Evolutionary conservation across 2,113 vertebrate genomes (phyloP).

Genomic region (Acrocephalus kingi): DNA sequence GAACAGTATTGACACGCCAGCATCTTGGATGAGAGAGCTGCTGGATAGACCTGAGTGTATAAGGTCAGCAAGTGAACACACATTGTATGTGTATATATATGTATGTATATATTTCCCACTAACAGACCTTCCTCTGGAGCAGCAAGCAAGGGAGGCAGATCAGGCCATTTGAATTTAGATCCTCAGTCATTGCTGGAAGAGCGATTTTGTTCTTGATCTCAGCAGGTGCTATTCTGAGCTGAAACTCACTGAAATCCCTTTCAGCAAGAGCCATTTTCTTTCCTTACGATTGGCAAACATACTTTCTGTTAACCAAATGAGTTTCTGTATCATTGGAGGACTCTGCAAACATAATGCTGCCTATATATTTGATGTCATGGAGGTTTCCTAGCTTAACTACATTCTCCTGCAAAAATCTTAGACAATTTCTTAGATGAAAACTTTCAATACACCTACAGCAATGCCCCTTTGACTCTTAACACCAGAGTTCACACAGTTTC

Average conservation of each 20-base stretch:
- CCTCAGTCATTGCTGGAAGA: neutral
- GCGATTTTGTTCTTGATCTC: neutral
- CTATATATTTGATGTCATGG: neutral
- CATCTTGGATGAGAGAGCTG: neutral
- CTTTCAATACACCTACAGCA: neutral
- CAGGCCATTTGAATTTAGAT: neutral
- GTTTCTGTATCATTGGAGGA: neutral
- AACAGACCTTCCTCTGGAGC: neutral
- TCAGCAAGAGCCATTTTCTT: neutral
- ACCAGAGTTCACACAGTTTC: neutral
- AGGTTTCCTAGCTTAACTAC: neutral
- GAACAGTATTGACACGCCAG: fast-evolving
- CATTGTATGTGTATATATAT: neutral
- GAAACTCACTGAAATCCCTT: neutral
- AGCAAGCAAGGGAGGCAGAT: neutral
- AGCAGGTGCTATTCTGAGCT: neutral
- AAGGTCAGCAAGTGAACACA: neutral
- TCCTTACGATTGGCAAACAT: neutral
- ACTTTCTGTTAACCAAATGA: neutral
- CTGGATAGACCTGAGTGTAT: too few relatives aligned
- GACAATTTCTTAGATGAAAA: neutral
- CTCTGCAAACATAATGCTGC: neutral
- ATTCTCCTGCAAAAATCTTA: neutral
- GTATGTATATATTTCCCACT: neutral
- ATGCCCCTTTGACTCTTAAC: neutral